Conservation (phyloP, 2,113 vertebrate genomes). For the Electrona antarctica region DNA sequence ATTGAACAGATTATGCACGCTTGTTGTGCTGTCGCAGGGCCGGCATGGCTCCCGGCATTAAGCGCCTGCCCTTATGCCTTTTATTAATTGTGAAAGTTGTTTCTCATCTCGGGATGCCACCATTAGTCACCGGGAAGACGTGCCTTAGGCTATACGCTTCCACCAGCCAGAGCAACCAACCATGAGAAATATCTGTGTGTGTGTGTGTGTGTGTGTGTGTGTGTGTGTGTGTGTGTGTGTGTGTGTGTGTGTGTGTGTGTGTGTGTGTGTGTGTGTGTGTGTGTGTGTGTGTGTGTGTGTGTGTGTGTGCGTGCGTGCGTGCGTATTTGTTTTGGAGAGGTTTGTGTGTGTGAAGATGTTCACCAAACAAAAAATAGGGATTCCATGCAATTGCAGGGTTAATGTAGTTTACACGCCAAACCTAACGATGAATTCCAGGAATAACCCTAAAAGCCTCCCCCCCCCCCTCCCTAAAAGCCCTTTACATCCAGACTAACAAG, state of each 20-base stretch:
- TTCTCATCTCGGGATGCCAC: slow-evolving; percentile 48
- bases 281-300: too few species aligned
- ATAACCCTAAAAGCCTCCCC: too few species aligned
- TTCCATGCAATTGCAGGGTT: too few species aligned
- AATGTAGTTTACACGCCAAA: too few species aligned
- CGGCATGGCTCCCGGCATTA: slow-evolving; percentile 63
- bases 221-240: slow-evolving; percentile 5
- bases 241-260: neutral
- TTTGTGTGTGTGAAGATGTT: too few species aligned
- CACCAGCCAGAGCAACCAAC: slow-evolving; percentile 38
- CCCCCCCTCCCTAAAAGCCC: too few species aligned
- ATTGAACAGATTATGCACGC: slow-evolving; percentile 72
- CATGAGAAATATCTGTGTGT: neutral
- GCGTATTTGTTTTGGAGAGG: too few species aligned
- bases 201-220: neutral
- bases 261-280: neutral
- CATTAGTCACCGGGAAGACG: slow-evolving; percentile 58
- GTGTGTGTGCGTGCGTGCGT: too few species aligned
- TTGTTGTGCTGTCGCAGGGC: slow-evolving; percentile 57
- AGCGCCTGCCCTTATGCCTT: slow-evolving; percentile 42
- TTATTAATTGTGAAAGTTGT: slow-evolving; percentile 62
- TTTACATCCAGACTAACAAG: too few species aligned
- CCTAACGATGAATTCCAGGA: too few species aligned
- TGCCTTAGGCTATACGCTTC: slow-evolving; percentile 39
- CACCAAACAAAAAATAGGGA: too few species aligned